phyloP scores from a whole-genome alignment of 2,113 vertebrate species.

The Meles meles region DNA sequence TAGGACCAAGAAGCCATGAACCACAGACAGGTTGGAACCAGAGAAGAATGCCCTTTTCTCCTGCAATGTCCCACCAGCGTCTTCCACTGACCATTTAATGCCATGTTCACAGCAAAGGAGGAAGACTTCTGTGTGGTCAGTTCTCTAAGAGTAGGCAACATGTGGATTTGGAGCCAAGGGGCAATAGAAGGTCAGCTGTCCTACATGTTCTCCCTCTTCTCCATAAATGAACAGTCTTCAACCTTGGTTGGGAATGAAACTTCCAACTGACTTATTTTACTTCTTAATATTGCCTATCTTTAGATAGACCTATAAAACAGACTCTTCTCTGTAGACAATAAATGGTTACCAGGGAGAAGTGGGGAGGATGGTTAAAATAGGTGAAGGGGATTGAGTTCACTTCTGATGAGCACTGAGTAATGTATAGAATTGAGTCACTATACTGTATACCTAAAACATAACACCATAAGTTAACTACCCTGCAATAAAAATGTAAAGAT shows the following conservation, averaged over 20 bases:
- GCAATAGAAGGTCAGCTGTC: background rate
- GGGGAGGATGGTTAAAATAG: background rate
- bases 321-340: background rate
- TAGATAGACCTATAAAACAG: background rate
- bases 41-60: background rate
- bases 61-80: rapidly evolving
- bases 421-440: background rate
- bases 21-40: background rate
- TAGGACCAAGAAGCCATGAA: background rate
- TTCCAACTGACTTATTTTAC: background rate
- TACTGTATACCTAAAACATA: background rate
- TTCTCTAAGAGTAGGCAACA: background rate
- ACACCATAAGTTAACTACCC: background rate
- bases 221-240: background rate
- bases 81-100: background rate
- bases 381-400: background rate
- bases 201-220: background rate
- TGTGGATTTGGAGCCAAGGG: background rate
- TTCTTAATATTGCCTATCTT: background rate
- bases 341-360: background rate
- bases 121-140: background rate
- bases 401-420: background rate
- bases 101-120: background rate
- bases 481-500: background rate
- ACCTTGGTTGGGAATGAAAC: background rate